Percentiles rank a stretch among this genome's conserved stretches.
These are phyloP conservation scores for Poecilia velifera DNA, from an alignment of 2,797 vertebrate species.

Conservation along the genomic window DNA sequence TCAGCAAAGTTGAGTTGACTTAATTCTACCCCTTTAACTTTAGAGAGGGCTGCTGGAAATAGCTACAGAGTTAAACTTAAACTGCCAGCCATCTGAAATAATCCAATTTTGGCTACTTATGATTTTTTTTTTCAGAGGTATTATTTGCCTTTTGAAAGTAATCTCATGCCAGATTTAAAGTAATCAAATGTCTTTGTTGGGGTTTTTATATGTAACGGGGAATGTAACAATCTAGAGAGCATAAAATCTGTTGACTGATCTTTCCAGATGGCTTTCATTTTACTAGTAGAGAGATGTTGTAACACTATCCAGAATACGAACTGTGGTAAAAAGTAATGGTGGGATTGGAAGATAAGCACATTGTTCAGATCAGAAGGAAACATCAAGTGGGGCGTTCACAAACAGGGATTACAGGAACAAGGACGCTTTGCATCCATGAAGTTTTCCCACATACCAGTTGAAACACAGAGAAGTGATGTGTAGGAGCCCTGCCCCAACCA, in stretches of 20 bases:
- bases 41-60: not conserved
- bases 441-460: not conserved
- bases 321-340: not conserved
- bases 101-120: not conserved
- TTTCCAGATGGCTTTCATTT: not conserved
- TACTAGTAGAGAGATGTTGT: not conserved
- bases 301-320: not conserved
- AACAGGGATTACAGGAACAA: not conserved
- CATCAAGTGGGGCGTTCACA: not conserved
- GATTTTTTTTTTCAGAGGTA: not conserved
- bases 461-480: not conserved
- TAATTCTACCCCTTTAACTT: not conserved
- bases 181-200: not conserved
- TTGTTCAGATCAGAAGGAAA: not conserved
- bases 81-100: not conserved
- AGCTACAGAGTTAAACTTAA: not conserved
- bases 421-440: not conserved
- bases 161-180: not conserved
- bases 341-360: not conserved
- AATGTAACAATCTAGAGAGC: not conserved
- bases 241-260: not conserved
- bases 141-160: not conserved
- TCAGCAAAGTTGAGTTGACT: no score
- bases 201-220: not conserved
- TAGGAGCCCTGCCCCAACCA: not conserved